Evolutionary conservation across 2,888 invertebrate species (phyloP), one percentile per base, ranked within the genome.

Genomic region (Mythimna impura): DNA sequence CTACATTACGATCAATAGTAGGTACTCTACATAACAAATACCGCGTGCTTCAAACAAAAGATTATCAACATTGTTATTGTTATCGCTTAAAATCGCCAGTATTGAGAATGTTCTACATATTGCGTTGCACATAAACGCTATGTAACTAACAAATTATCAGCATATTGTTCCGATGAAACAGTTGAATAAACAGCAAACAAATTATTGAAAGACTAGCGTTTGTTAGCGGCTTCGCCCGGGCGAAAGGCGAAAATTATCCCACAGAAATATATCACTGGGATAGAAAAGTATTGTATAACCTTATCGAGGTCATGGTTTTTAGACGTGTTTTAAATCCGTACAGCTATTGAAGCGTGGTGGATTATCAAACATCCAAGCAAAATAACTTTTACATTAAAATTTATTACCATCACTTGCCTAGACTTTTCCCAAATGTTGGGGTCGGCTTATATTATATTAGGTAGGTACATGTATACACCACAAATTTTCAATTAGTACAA

Each of bases 51-150:
- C 12, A 47, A 55, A 79, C 76, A 76, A 80, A 65, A 57, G 55
- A 61, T 8, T 47, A 65, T 57, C 47, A 47, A 47, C 17, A 47
- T 47, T 47, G 17, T 55, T 55, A 34, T 65, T 2, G 2, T 1
- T 30, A 80, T 76, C 36, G 17, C 14, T 47, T 36, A 66, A 30
- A 30, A 80, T 71, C 66, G 61, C 54, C 63, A 71, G 1, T 43
- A 68, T 63, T 73, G 55, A 36, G 66, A 74, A 57, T 36, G 73
- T 66, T 58, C 69, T 73, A 76, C 69, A 74, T 80, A 70, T 25
- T 70, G 52, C 63, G 73, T 69, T 78, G 62, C 47, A 78, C 47
- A 60, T 66, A 54, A 64, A n/a, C n/a, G n/a, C 22, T 55, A 65
- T 55, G 52, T 71, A 69, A 36, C 12, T 71, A 66, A 66, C n/a